Evolutionary conservation across 2,888 invertebrate species (phyloP).

Genomic region (Strigamia maritima): DNA sequence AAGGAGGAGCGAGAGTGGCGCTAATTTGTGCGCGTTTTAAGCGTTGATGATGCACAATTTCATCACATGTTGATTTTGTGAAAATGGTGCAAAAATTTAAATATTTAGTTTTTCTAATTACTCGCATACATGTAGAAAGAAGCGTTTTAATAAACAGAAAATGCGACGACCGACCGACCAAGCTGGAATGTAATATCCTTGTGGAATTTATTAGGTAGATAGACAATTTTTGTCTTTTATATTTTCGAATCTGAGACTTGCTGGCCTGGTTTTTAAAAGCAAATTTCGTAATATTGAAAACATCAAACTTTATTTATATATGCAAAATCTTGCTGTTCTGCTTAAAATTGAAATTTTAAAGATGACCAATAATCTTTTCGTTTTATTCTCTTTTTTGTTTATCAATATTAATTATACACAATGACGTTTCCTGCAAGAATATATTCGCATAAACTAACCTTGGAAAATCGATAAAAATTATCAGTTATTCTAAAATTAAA

Average conservation of each 20-base stretch:
- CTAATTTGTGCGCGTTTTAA: constrained; percentile 13
- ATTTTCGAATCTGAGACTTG: neutral
- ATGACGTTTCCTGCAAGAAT: too few species aligned
- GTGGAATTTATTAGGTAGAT: constrained; percentile 22
- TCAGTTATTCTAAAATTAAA: too few species aligned
- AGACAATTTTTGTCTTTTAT: constrained; percentile 16
- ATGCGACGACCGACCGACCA: neutral
- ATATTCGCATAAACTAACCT: too few species aligned
- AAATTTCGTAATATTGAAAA: neutral
- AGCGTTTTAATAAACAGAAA: constrained; percentile 13
- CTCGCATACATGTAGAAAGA: neutral
- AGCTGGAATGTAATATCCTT: neutral
- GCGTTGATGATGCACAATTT: neutral
- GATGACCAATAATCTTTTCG: neutral
- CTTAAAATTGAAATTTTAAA: constrained; percentile 2
- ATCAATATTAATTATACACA: too few species aligned
- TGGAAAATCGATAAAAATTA: too few species aligned
- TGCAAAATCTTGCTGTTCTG: neutral
- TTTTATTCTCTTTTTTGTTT: too few species aligned
- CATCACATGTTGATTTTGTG: constrained; percentile 14
- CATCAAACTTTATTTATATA: constrained; percentile 4
- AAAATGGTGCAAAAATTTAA: constrained; percentile 1
- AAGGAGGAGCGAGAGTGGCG: constrained; percentile 18
- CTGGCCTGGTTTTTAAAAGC: neutral
- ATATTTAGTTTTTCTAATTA: neutral